These are phyloP conservation scores for Drosophila setifemur DNA, from an alignment of 1,140 invertebrate species.

Conservation along the genomic window DNA sequence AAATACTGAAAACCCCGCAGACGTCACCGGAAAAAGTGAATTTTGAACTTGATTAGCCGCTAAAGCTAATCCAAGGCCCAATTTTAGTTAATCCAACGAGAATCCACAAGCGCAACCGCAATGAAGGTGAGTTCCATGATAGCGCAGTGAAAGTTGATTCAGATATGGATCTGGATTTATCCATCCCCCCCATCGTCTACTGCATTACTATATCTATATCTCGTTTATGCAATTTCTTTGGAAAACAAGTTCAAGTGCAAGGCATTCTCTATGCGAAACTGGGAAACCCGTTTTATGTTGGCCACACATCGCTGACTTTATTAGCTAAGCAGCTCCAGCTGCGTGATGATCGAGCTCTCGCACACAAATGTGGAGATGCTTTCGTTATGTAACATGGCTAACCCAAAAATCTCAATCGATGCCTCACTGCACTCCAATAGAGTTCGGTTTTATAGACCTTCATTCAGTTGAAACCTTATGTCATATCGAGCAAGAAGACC, in stretches of 20 bases:
- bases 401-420: constrained; percentile 62
- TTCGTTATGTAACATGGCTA: constrained; percentile 48
- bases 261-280: constrained; percentile 40
- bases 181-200: background rate
- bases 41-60: constrained; percentile 54
- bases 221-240: constrained; percentile 65
- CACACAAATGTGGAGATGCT: constrained; percentile 3
- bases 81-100: constrained; percentile 14
- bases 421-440: constrained; percentile 43
- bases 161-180: constrained; percentile 14
- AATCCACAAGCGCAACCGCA: background rate
- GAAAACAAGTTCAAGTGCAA: constrained; percentile 74
- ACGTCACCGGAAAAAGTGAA: constrained; percentile 49
- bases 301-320: constrained; percentile 55
- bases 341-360: constrained; percentile 20
- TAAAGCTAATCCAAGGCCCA: constrained; percentile 51
- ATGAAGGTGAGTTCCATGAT: constrained; percentile 63
- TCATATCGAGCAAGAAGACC: constrained; percentile 36
- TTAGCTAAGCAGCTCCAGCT: constrained; percentile 46
- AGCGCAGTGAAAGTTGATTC: constrained; percentile 56
- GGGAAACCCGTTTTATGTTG: constrained; percentile 56
- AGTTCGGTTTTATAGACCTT: constrained; percentile 8
- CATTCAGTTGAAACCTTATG: constrained; percentile 47
- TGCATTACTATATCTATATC: background rate
- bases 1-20: constrained; percentile 3